These are phyloP conservation scores for Cheirogaleus medius DNA, from an alignment of 2,113 vertebrate species.

Conservation along the genomic window DNA sequence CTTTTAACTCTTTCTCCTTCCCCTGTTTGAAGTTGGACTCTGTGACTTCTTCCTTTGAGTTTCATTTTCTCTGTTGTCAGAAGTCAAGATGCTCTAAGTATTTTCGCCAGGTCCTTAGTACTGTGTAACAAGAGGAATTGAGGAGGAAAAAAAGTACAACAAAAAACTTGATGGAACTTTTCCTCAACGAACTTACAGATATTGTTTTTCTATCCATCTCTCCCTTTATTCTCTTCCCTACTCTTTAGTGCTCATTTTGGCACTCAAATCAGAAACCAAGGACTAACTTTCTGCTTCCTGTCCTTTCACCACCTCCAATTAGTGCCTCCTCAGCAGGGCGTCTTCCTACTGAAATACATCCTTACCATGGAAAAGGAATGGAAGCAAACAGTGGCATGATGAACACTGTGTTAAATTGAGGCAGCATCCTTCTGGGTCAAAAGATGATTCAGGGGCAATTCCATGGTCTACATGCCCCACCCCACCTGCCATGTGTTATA, in stretches of 20 bases:
- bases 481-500: background rate
- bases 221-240: background rate
- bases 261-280: background rate
- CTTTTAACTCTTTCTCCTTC: background rate
- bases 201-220: background rate
- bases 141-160: background rate
- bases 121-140: background rate
- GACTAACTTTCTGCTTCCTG: background rate
- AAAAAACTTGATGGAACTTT: background rate
- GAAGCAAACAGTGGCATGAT: background rate
- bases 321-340: background rate
- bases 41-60: background rate
- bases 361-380: background rate
- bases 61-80: background rate
- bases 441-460: background rate
- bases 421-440: background rate
- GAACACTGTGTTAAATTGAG: background rate
- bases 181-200: background rate
- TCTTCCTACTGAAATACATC: background rate
- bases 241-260: background rate
- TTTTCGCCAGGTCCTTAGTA: background rate
- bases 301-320: background rate
- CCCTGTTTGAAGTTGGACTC: background rate
- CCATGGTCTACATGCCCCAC: rapidly evolving
- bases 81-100: background rate